Base-by-base conservation (phyloP, 2,797 vertebrate genomes). In the Echiichthys vipera region DNA sequence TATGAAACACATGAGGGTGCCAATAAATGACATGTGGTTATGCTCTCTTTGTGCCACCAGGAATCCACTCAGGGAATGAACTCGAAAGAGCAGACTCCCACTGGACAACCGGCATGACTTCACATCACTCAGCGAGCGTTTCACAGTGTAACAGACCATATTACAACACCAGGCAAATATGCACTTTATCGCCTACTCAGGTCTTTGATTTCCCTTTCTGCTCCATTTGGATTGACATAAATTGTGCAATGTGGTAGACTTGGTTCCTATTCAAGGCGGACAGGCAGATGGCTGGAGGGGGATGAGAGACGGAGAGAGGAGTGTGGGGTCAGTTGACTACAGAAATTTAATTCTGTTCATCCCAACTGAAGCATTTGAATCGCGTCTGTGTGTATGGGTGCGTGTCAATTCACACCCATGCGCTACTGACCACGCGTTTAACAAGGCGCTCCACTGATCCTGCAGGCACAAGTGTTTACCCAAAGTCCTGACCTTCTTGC, bases 401-500 rank as follows among this genome's bases (percentile, higher is more conserved):
- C 34, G 11, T 58, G 36, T 42, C 20, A 14, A 32, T 79, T 83
- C 61, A 54, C 81, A 77, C 37, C 46, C 36, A 14, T 15, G 50
- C 15, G 17, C 71, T 34, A 10, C 85, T 77, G 70, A 70, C 65
- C 64, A 46, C 68, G 40, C 34, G 22, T 83, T 89, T 77, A 89
- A 90, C 87, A 86, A 84, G 82, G 81, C 42, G 70, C 67, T 78
- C 74, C 51, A 71, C 80, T 81, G 81, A 89, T 88, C 82, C 72
- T 80, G 66, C 74, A 77, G 62, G 65, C 67, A 56, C 74, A 70
- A 83, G 89, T 93, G 90, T 93, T 93, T 91, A 92, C 88, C 88
- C 87, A 86, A 88, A 85, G 84, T 63, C 84, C 70, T 94, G 94
- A 95, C 94, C 94, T 94, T 94, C 91, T 92, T 86, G 80, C 86